Conservation (phyloP, 2,797 vertebrate species). For the Ctenosaura bakeri region DNA sequence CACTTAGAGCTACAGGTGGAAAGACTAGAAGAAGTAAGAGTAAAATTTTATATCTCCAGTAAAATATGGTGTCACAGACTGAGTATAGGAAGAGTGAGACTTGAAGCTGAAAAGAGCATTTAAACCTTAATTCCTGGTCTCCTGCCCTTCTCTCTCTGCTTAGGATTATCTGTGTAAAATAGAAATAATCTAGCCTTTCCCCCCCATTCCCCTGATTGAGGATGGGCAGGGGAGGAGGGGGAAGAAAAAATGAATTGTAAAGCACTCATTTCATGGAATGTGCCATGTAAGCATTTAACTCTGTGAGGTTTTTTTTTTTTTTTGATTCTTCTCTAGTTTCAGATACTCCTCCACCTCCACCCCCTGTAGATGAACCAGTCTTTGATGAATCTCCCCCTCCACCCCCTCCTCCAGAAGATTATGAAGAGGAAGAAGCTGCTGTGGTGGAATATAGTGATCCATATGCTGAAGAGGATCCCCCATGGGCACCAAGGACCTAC, state of each 20-base stretch:
- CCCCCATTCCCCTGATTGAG: too few relatives aligned
- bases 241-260: neutral
- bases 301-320: neutral
- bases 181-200: neutral
- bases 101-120: neutral
- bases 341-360: slow-evolving; percentile 93
- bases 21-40: neutral
- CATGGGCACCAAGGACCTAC: slow-evolving; percentile 94
- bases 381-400: slow-evolving; percentile 93
- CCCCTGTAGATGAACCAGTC: slow-evolving; percentile 88
- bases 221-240: too few relatives aligned
- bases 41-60: too few relatives aligned
- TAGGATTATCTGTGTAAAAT: neutral
- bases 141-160: neutral
- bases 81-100: neutral
- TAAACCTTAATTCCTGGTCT: neutral
- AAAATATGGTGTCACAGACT: neutral
- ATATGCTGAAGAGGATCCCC: slow-evolving; percentile 97
- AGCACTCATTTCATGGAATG: neutral
- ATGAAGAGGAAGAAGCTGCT: slow-evolving; percentile 96
- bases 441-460: slow-evolving; percentile 99
- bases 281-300: neutral
- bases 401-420: slow-evolving; percentile 93
- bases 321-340: slow-evolving; percentile 85
- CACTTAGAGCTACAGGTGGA: neutral